Evolutionary conservation across 1,140 invertebrate species (phyloP).

Genomic region (Drosophila lini): DNA sequence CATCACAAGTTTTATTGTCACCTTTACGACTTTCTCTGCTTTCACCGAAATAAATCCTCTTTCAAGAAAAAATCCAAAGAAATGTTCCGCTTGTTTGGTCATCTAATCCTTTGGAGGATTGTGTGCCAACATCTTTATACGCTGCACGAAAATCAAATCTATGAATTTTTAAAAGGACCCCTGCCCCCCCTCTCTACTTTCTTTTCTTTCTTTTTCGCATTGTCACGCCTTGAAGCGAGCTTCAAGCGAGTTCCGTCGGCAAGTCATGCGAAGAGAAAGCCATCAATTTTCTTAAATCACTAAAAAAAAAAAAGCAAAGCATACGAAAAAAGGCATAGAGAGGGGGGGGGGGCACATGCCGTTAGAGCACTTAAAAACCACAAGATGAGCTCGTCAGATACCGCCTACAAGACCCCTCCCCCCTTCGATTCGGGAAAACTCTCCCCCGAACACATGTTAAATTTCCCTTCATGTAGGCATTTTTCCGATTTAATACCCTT

Average conservation of each 20-base stretch:
- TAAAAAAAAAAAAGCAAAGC: conserved; percentile 41
- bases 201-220: conserved; percentile 19
- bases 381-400: conserved; percentile 77
- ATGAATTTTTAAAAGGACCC: conserved; percentile 61
- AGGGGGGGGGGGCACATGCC: conserved; percentile 1
- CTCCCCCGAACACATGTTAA: conserved; percentile 65
- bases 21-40: conserved; percentile 47
- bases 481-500: conserved; percentile 11
- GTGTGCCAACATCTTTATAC: conserved; percentile 49
- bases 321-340: conserved; percentile 6
- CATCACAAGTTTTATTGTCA: conserved; percentile 38
- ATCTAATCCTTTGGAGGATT: conserved; percentile 65
- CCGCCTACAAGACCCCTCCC: conserved; percentile 5
- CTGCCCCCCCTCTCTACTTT: not conserved
- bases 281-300: conserved; percentile 80
- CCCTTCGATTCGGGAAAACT: too few relatives aligned
- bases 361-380: conserved; percentile 72
- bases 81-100: conserved; percentile 19
- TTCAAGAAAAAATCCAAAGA: not conserved
- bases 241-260: conserved; percentile 23
- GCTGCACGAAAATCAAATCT: conserved; percentile 65
- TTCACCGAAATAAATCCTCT: conserved; percentile 28
- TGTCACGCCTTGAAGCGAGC: conserved; percentile 32
- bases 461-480: conserved; percentile 51
- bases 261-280: conserved; percentile 62